Conservation (phyloP, 2,888 invertebrate species). For the Melipona bicolor region DNA sequence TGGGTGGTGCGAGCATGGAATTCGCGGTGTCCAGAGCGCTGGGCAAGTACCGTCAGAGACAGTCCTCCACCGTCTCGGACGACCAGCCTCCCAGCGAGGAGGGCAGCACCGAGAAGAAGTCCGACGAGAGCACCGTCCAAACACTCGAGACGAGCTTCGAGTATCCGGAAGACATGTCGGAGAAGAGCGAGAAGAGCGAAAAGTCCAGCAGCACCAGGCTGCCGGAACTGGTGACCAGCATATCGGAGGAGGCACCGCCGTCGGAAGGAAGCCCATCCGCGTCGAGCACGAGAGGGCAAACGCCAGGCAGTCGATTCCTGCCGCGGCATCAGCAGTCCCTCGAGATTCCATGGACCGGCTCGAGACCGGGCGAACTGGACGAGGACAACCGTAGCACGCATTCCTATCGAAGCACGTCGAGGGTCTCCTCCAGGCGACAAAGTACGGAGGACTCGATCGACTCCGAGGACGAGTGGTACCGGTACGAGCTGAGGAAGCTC, state of each 20-base stretch:
- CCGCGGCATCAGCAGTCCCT: conserved; percentile 91
- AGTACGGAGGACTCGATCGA: conserved; percentile 97
- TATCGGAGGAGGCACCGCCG: conserved; percentile 85
- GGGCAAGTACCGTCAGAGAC: conserved; percentile 91
- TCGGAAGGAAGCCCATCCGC: conserved; percentile 89
- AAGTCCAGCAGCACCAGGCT: conserved; percentile 75
- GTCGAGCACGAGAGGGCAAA: conserved; percentile 86
- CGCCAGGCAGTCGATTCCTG: conserved; percentile 85
- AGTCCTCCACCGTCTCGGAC: conserved; percentile 89
- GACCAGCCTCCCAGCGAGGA: conserved; percentile 87
- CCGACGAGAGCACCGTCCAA: conserved; percentile 75
- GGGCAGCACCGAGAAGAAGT: conserved; percentile 81
- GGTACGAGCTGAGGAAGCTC: conserved; percentile 93
- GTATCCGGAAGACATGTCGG: conserved; percentile 74
- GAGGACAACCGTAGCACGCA: conserved; percentile 95
- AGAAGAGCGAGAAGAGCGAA: conserved; percentile 78
- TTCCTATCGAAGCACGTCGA: conserved; percentile 94
- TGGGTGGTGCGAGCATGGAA: conserved; percentile 90
- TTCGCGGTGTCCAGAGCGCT: conserved; percentile 93
- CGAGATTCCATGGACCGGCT: conserved; percentile 90
- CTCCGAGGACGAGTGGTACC: conserved; percentile 97
- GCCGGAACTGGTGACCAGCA: conserved; percentile 79
- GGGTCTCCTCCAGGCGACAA: conserved; percentile 94
- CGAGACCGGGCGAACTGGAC: conserved; percentile 87
- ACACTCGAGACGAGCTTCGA: conserved; percentile 76